Percentiles rank a stretch among this genome's conserved stretches.
Conservation (phyloP, 1,140 invertebrate species). For the Adoxophyes honmai region DNA sequence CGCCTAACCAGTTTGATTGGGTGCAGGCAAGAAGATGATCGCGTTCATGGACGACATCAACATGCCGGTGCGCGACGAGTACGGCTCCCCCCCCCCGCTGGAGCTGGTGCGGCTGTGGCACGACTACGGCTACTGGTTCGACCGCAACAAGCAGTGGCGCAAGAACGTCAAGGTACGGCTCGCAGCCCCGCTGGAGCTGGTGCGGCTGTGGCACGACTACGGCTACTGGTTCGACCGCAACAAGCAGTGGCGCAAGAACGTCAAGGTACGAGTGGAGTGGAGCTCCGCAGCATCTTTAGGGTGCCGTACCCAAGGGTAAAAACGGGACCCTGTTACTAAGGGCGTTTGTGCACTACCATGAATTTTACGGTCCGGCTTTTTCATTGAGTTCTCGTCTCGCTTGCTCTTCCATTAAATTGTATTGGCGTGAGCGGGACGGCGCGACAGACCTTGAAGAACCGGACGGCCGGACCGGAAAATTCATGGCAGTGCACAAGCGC, state of each 20-base stretch:
- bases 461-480: too few species aligned
- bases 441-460: too few species aligned
- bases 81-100: slow-evolving; percentile 90
- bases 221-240: slow-evolving; percentile 90
- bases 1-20: too few species aligned
- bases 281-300: too few species aligned
- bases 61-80: slow-evolving; percentile 92
- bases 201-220: slow-evolving; percentile 92
- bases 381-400: too few species aligned
- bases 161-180: slow-evolving; percentile 88
- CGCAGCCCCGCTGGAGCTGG: slow-evolving; percentile 91
- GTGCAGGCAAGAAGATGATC: slow-evolving; percentile 84
- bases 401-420: too few species aligned
- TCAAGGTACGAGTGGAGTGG: slow-evolving; percentile 75
- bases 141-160: slow-evolving; percentile 83
- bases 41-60: slow-evolving; percentile 94
- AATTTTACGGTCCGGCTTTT: too few species aligned
- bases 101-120: slow-evolving; percentile 91
- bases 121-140: slow-evolving; percentile 93
- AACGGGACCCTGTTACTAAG: too few species aligned
- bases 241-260: slow-evolving; percentile 85
- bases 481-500: too few species aligned
- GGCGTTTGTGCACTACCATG: too few species aligned
- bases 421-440: too few species aligned
- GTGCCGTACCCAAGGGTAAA: too few species aligned